Evolutionary conservation across 2,888 invertebrate genomes (phyloP).

Genomic region (Augochlorella aurata): DNA sequence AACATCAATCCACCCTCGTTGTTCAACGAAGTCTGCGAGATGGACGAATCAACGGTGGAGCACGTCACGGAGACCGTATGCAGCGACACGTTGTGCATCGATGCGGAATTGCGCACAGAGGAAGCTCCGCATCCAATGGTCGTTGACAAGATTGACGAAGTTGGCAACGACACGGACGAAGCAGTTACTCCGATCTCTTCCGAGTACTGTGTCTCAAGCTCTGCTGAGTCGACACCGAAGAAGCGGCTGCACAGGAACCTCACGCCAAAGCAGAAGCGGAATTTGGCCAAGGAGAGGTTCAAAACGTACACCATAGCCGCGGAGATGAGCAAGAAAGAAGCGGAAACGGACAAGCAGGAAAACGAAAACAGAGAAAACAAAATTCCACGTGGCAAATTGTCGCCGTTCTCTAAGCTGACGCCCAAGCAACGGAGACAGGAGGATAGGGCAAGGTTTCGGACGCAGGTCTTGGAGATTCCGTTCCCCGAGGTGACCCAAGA

Average conservation of each 20-base stretch:
- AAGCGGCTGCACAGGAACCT: conserved; percentile 83
- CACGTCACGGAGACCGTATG: conserved; percentile 81
- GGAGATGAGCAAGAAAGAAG: conserved; percentile 83
- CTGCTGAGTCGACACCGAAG: conserved; percentile 90
- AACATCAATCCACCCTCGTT: conserved; percentile 88
- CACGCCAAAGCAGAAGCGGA: conserved; percentile 91
- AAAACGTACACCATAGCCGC: conserved; percentile 92
- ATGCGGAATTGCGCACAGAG: conserved; percentile 82
- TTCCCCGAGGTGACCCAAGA: conserved; percentile 70
- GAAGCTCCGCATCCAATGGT: conserved; percentile 66
- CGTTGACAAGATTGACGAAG: conserved; percentile 73
- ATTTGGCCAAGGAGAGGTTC: conserved; percentile 89
- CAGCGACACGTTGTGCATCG: conserved; percentile 83
- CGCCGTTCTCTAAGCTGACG: conserved; percentile 81
- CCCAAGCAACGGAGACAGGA: conserved; percentile 87
- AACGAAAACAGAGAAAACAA: conserved; percentile 56
- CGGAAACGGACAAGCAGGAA: conserved; percentile 72
- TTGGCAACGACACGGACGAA: conserved; percentile 85
- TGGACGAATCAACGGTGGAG: conserved; percentile 81
- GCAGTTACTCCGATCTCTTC: conserved; percentile 87
- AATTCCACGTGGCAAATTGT: conserved; percentile 69
- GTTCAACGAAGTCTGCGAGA: conserved; percentile 88
- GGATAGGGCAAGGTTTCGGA: conserved; percentile 88
- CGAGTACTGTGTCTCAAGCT: conserved; percentile 85
- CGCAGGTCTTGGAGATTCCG: conserved; percentile 83